These are phyloP conservation scores for Mylabris phalerata DNA, from an alignment of 1,140 invertebrate species.

Conservation along the genomic window DNA sequence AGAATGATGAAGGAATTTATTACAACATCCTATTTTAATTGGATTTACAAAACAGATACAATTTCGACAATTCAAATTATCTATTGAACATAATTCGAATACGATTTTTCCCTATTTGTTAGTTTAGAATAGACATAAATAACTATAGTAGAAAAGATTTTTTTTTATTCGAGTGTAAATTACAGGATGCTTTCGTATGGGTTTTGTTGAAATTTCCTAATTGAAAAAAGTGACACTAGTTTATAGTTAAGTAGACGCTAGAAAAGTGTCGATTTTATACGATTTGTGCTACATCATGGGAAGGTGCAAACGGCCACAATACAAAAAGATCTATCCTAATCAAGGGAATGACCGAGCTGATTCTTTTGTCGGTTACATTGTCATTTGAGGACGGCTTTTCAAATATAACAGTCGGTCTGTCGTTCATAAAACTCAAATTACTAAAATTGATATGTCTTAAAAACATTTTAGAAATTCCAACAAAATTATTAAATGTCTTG, in stretches of 20 bases:
- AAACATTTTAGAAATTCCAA: too few relatives aligned
- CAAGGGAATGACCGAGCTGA: slow-evolving; percentile 23
- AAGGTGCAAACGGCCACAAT: slow-evolving; percentile 13
- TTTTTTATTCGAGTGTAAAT: neutral
- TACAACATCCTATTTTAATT: neutral
- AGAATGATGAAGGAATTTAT: neutral
- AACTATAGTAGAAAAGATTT: too few relatives aligned
- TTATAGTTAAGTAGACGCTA: slow-evolving; percentile 12
- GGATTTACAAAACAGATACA: neutral
- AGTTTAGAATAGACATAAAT: too few relatives aligned
- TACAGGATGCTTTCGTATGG: slow-evolving; percentile 5
- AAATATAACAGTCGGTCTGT: slow-evolving; percentile 20
- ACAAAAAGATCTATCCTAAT: slow-evolving; percentile 18
- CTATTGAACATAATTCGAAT: too few relatives aligned
- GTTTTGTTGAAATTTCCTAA: slow-evolving; percentile 6
- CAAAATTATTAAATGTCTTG: too few relatives aligned
- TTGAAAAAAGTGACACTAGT: slow-evolving; percentile 18
- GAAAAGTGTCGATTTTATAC: slow-evolving; percentile 7
- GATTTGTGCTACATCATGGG: slow-evolving; percentile 16
- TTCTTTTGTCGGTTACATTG: slow-evolving; percentile 22
- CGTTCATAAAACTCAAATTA: slow-evolving; percentile 18
- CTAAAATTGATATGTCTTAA: slow-evolving; percentile 19
- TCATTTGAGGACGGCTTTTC: slow-evolving; percentile 21
- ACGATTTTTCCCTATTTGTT: too few relatives aligned
- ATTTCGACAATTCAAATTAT: neutral